These are phyloP conservation scores for Ophion ventricosus DNA, from an alignment of 2,888 invertebrate genomes.

Conservation along the genomic window DNA sequence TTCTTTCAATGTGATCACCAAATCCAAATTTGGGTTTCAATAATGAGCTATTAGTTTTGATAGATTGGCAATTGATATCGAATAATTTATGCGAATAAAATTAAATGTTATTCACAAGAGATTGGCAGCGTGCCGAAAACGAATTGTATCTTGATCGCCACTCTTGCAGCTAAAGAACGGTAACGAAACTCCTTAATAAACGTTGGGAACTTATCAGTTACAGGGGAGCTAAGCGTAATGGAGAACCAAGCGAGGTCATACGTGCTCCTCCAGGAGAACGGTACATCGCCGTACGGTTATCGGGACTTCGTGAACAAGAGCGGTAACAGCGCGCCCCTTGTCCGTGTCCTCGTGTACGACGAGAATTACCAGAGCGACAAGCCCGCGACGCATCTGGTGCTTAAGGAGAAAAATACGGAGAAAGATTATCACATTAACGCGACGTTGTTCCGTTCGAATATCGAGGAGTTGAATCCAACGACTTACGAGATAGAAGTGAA, in stretches of 20 bases:
- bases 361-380: constrained; percentile 26
- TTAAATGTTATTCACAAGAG: too few relatives aligned
- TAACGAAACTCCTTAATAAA: too few relatives aligned
- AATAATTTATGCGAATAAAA: too few relatives aligned
- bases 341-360: constrained; percentile 80
- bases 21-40: background rate
- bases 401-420: constrained; percentile 27
- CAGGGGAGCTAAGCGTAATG: constrained; percentile 6
- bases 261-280: constrained; percentile 45
- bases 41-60: too few relatives aligned
- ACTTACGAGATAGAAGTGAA: constrained; percentile 82
- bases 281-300: constrained; percentile 46
- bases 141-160: too few relatives aligned
- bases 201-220: background rate
- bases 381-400: constrained; percentile 2
- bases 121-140: too few relatives aligned
- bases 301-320: constrained; percentile 77
- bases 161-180: too few relatives aligned
- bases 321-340: constrained; percentile 77
- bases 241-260: constrained; percentile 70
- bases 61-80: too few relatives aligned
- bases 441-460: constrained; percentile 7
- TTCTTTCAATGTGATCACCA: background rate
- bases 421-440: constrained; percentile 11
- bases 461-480: constrained; percentile 80